phyloP scores from a whole-genome alignment of 1,140 invertebrate species.

The Bombus fervidus region DNA sequence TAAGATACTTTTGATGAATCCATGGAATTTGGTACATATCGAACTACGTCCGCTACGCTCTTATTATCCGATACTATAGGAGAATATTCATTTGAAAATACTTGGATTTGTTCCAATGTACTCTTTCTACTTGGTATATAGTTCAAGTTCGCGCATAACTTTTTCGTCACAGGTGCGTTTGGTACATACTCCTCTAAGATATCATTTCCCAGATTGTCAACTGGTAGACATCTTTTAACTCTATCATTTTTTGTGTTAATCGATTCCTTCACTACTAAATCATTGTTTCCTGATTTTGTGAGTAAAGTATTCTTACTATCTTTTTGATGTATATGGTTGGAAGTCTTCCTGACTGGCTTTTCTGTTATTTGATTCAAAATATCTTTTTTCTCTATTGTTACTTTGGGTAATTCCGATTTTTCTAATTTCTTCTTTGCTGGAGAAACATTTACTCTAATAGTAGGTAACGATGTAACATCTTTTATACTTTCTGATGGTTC shows the following conservation, averaged over 20 bases:
- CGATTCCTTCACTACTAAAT: background rate
- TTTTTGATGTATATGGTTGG: background rate
- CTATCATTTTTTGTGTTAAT: constrained; percentile 35
- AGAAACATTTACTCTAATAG: constrained; percentile 70
- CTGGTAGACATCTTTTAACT: constrained; percentile 24
- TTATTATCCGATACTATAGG: constrained; percentile 44
- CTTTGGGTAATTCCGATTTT: background rate
- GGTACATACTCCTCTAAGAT: constrained; percentile 70
- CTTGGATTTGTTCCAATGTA: constrained; percentile 59
- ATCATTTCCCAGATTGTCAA: constrained; percentile 3
- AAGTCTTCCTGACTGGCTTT: background rate
- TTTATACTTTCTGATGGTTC: constrained; percentile 60
- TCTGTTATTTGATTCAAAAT: background rate
- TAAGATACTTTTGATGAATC: constrained; percentile 39
- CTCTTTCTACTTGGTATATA: constrained; percentile 72
- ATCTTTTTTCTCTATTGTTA: constrained; percentile 10
- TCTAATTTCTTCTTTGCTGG: constrained; percentile 52
- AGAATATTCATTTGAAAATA: constrained; percentile 65
- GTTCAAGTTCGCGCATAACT: constrained; percentile 51
- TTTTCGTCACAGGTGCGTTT: constrained; percentile 49
- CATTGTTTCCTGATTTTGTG: constrained; percentile 8
- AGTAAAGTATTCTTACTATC: background rate
- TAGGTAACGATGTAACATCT: constrained; percentile 60
- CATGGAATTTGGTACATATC: constrained; percentile 70
- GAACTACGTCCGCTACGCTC: background rate